Evolutionary conservation across 1,140 invertebrate genomes (phyloP), one percentile per base, ranked within the genome.

Genomic region (Grapholita molesta): DNA sequence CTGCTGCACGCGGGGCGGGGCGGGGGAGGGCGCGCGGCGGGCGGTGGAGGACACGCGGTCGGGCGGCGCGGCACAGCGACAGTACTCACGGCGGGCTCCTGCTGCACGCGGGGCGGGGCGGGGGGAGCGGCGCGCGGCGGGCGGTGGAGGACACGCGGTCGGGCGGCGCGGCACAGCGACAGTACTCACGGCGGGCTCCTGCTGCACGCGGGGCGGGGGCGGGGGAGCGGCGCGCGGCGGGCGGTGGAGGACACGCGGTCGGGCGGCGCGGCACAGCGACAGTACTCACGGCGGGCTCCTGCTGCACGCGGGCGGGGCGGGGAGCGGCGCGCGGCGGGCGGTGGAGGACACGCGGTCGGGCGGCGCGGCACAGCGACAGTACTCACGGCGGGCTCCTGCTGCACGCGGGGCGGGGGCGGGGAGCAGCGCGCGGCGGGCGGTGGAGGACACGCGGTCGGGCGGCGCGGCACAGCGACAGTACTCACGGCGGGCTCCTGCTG

Each of bases 1-100:
- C 3, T 7, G 7, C 28, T 30, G 28, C 28, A 30, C 28, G 7
- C 28, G 28, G n/a, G n/a, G n/a, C n/a, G n/a, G 76, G 42, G 84
- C 87, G n/a, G 87, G 88, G 70, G 81, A 83, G 35, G 82, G 84
- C 35, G 87, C 87, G 21, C 85, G 77, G 8, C 86, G 28, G 85
- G 87, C 57, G 80, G 77, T 30, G 72, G 73, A 23, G 70, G 68
- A 25, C 82, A 70, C 48, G 75, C 57, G 7, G 82, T n/a, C n/a
- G 80, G 42, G 74, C 35, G 38, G 78, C 74, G 75, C 92, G 85
- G 73, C 93, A 94, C 64, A 94, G 76, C 1, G 93, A 92, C 64
- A 94, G 88, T 71, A 93, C 92, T 77, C 95, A 95, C n/a, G n/a
- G n/a, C n/a, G n/a, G n/a, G 42, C 93, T 94, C 33, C 93, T 92